Evolutionary conservation across 2,113 vertebrate species (phyloP), one percentile per base, ranked within the genome.

Genomic region (Thamnaconus septentrionalis): DNA sequence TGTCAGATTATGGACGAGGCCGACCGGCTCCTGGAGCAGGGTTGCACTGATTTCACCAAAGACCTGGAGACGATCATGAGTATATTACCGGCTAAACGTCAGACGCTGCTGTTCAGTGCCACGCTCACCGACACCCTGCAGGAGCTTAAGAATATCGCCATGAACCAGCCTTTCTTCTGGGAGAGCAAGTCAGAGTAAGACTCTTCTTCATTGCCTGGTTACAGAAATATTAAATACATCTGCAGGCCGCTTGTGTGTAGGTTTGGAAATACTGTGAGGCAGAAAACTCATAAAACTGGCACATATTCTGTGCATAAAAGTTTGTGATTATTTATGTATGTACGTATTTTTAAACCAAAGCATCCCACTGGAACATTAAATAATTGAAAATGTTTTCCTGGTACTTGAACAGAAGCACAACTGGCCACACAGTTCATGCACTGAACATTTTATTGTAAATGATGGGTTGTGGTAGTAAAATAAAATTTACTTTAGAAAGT

Each of bases 1-100:
- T 53, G n/a, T n/a, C 73, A 97, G 97, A 93, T 99, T 41, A 40
- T 98, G 85, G 97, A 98, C 0, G 97, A 98, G 72, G 96, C 96
- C 0, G 96, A 99, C 82, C 87, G 96, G 1, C 76, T 99, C 57
- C 40, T 99, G 77, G 97, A 99, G 59, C 95, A 98, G 64, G 97
- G 95, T 53, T 95, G 92, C 4, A 93, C 95, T 0, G 96, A 98
- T 64, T 99, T 99, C 89, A 95, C 92, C 0, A 77, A 90, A 0
- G 97, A 98, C 87, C 90, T 99, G 88, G 95, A 99, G 71, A 85
- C 91, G 61, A 95, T 99, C 51, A 76, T 98, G 78, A 87, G 69
- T 0, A 85, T 84, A 0, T 59, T 97, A 3, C 97, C 96, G 0
- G 76, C 89, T 0, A 89, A 75, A 45, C 85, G 97, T 0, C 97